Evolutionary conservation across 2,888 invertebrate genomes (phyloP).

Genomic region (Monochamus alternatus): DNA sequence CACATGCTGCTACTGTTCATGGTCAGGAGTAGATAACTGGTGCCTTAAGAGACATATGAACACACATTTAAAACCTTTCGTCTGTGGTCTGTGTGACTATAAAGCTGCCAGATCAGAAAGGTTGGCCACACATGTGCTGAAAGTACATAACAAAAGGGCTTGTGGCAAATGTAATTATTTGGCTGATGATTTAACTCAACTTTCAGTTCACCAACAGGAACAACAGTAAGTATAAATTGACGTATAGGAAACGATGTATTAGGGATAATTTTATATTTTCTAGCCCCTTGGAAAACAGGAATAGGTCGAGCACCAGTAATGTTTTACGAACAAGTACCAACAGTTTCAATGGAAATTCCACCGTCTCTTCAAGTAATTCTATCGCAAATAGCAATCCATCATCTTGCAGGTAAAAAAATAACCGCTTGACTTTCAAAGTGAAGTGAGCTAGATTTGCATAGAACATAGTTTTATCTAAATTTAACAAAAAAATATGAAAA

Average conservation of each 20-base stretch:
- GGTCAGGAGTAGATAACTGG: slow-evolving; percentile 96
- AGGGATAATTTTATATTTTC: slow-evolving; percentile 51
- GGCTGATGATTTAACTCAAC: slow-evolving; percentile 87
- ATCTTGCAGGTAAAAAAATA: slow-evolving; percentile 64
- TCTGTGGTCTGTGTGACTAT: slow-evolving; percentile 92
- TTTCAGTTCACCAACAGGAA: slow-evolving; percentile 85
- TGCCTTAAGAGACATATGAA: slow-evolving; percentile 93
- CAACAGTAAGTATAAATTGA: slow-evolving; percentile 77
- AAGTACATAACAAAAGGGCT: slow-evolving; percentile 92
- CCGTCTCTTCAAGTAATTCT: slow-evolving; percentile 60
- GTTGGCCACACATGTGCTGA: slow-evolving; percentile 90
- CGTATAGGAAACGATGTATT: neutral
- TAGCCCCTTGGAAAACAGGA: slow-evolving; percentile 78
- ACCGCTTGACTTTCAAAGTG: no score
- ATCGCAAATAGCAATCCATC: slow-evolving; percentile 56
- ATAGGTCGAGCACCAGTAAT: slow-evolving; percentile 73
- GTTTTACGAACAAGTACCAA: slow-evolving; percentile 65
- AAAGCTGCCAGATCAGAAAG: slow-evolving; percentile 94
- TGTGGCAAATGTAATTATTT: slow-evolving; percentile 92
- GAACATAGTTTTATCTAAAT: no score
- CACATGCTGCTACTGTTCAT: slow-evolving; percentile 92
- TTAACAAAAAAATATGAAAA: no score
- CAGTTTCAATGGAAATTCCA: slow-evolving; percentile 57
- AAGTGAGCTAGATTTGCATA: no score
- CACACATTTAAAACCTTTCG: slow-evolving; percentile 93